Evolutionary conservation across 2,888 invertebrate species (phyloP), one percentile per base, ranked within the genome.

Genomic region (Sarcophaga carnaria): DNA sequence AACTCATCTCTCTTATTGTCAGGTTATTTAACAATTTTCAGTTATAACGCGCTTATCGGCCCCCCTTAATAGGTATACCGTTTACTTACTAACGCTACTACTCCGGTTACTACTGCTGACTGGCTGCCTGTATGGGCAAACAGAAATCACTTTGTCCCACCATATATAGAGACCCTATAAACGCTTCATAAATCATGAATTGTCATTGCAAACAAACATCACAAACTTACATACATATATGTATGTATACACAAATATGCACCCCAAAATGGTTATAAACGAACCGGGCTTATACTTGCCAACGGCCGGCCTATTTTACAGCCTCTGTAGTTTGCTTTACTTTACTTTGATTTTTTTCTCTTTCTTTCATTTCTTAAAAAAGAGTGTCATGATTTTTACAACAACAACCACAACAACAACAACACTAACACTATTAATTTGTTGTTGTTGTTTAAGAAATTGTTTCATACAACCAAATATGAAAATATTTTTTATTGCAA

Each of bases 181-280:
- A 87, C 81, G 87, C 87, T 87, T 87, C 83, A 87, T 87, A 87
- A 87, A 87, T 87, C 87, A 87, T 87, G 87, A 84, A 87, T 79
- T 87, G 87, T 81, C 87, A 87, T 75, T 84, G 62, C 62, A 71
- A n/a, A 11, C 10, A 62, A 20, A 22, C 3, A 20, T n/a, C 8
- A 49, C 49, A 49, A 49, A 49, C 49, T 14, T 4, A 54, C 17
- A 1, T 14, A 54, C 17, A 3, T 10, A 54, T 54, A 2, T 4
- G 1, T 12, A 12, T 4, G 2, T 4, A 17, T 17, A 12, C 12
- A 49, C 17, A 54, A 54, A 54, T 14, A 54, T 14, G 14, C 4
- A 54, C 14, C 12, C 17, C 54, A 54, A 87, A 87, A 78, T 87
- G 80, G 83, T 54, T 54, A 54, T 10, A 14, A 49, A 54, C 4